A percentile compares a stretch with the other conserved stretches of the same genome.
These are phyloP conservation scores for Pseudopleuronectes americanus DNA, from an alignment of 2,797 vertebrate genomes.

Conservation along the genomic window DNA sequence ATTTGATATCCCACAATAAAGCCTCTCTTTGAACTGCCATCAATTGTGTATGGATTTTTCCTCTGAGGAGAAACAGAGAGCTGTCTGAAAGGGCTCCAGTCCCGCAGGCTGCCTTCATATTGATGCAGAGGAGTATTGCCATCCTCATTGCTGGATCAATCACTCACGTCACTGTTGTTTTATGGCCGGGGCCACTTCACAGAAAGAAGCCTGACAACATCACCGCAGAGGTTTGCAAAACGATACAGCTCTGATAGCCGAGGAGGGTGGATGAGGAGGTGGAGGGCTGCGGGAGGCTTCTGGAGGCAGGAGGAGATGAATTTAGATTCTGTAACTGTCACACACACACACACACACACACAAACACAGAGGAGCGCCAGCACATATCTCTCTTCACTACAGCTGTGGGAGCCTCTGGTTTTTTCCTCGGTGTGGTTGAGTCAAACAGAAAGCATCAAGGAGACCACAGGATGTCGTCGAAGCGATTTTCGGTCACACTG, in stretches of 20 bases:
- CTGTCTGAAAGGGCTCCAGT: slow-evolving; percentile 84
- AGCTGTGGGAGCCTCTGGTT: slow-evolving; percentile 57
- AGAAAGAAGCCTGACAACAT: slow-evolving; percentile 83
- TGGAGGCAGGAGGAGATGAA: slow-evolving; percentile 64
- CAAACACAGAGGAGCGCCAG: background rate
- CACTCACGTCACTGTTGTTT: slow-evolving; percentile 84
- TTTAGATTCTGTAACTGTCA: slow-evolving; percentile 77
- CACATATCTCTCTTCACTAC: slow-evolving; percentile 52
- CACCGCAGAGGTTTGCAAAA: slow-evolving; percentile 82
- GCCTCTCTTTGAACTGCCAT: slow-evolving; percentile 85
- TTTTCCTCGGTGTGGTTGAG: slow-evolving; percentile 44
- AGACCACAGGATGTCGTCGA: slow-evolving; percentile 46
- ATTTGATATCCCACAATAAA: slow-evolving; percentile 87
- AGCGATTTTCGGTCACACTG: slow-evolving; percentile 43
- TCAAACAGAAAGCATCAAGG: slow-evolving; percentile 50
- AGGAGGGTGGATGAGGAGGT: slow-evolving; percentile 61
- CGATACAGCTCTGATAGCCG: slow-evolving; percentile 82
- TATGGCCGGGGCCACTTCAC: slow-evolving; percentile 83
- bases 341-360: slow-evolving; percentile 20
- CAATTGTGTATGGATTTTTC: slow-evolving; percentile 87
- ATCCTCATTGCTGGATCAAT: slow-evolving; percentile 86
- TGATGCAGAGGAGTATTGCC: slow-evolving; percentile 85
- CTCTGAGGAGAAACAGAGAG: slow-evolving; percentile 85
- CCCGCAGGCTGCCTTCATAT: slow-evolving; percentile 84
- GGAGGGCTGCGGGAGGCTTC: slow-evolving; percentile 58